Base-by-base conservation (phyloP, 2,888 invertebrate species). In the Plemyria rubiginata region DNA sequence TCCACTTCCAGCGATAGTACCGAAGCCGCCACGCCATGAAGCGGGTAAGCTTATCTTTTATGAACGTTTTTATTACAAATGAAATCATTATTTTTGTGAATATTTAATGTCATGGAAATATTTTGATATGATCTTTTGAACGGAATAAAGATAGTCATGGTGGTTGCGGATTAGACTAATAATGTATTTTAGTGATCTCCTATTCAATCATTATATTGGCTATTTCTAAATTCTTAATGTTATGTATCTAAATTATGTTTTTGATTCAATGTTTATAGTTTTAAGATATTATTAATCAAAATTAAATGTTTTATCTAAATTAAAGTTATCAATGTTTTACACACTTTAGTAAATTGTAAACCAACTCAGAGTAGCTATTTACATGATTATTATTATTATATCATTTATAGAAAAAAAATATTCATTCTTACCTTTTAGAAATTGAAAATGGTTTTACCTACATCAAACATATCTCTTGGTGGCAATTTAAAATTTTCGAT, bases 91-190 rank as follows among this genome's bases (percentile, higher is more conserved):
- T 63, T 64, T 64, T 64, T 64, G 50, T 53, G 60, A 60, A 22
- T 4, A 48, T 51, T 63, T 63, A 51, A 36, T 56, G 29, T 32
- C 43, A 38, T 40, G 13, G 32, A 58, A 54, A 36, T 63, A 63
- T 59, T 64, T 72, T 74, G 70, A 70, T 72, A 72, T 64, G 59
- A 61, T 50, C 41, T 68, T 68, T 65, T 66, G 49, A 53, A 61
- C 29, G 48, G 48, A 53, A 16, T 62, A 56, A 48, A 49, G 28
- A 5, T 56, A 54, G 40, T 64, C 36, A 11, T 38, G 36, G 54
- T 41, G 22, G 57, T 59, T 58, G 58, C 60, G 54, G 58, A 28
- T 54, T 56, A 29, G 53, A 51, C 15, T n/a, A 45, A 16, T 38
- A 45, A 12, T 53, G 45, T 53, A 53, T 66, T 12, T 48, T 53